Base-by-base conservation (phyloP, 2,888 invertebrate genomes). In the Dichetophora obliterata region DNA sequence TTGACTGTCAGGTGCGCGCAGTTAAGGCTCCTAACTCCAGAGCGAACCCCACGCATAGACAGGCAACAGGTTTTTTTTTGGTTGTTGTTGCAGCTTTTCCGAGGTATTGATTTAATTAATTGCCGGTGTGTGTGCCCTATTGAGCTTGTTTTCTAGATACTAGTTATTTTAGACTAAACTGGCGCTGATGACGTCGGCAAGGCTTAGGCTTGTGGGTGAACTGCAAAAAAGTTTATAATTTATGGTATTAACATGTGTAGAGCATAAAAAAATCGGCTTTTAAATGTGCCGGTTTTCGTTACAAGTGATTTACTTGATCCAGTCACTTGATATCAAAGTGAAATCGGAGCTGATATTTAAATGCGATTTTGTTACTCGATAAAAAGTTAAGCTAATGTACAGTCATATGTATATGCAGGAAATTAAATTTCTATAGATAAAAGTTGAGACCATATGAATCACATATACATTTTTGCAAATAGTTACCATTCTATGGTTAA, bases 71-170 rank as follows among this genome's bases (percentile, higher is more conserved):
- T 43, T 43, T 43, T 11, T 43, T 43, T 59, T 27, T 37, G 31
- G 22, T 65, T 19, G 27, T 31, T 31, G 69, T 54, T 70, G 34
- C 54, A 27, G 52, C 52, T 31, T 50, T 52, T 2, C n/a, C 31
- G 54, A 70, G 69, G 69, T 70, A 34, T 66, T 66, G 24, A 19
- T 70, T 70, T 19, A 54, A 70, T 70, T 70, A 54, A 70, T 54
- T 70, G 34, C 54, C 31, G 31, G 19, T 34, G n/a, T 70, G 69
- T 54, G 69, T n/a, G 69, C 69, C 69, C 69, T 70, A 52, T n/a
- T 70, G 69, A 52, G 52, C n/a, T 14, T 16, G 54, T 34, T 70
- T 31, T 4, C 31, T 65, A 6, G 37, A 6, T 37, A n/a, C n/a
- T 37, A 31, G 3, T 37, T 37, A 8, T 37, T 37, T 37, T 43